Conservation (phyloP, 2,888 invertebrate genomes). For the Drosophila atripex region DNA sequence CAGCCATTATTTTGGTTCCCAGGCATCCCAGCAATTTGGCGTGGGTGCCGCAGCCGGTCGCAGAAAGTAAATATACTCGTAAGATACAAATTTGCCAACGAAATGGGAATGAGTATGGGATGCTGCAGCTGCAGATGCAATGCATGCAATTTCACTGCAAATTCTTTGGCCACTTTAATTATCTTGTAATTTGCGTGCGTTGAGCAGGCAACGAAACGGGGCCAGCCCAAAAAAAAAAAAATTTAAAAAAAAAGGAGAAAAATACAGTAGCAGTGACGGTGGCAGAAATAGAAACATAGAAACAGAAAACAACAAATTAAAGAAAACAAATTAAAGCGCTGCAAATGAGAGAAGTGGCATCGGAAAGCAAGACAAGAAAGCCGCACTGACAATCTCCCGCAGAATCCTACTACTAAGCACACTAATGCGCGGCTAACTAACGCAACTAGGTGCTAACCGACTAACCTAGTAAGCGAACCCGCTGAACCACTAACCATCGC, state of each 20-base stretch:
- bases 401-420: constrained; percentile 30
- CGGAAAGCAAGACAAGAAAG: constrained; percentile 58
- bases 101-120: constrained; percentile 11
- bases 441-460: constrained; percentile 75
- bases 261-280: not conserved
- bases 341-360: constrained; percentile 56
- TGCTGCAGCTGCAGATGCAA: constrained; percentile 26
- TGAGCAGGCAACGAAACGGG: constrained; percentile 49
- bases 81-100: constrained; percentile 33
- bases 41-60: constrained; percentile 51
- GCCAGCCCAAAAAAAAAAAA: constrained; percentile 56
- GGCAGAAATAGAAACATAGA: constrained; percentile 13
- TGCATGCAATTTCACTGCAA: constrained; percentile 57
- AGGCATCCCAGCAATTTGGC: constrained; percentile 40
- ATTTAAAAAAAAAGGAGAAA: constrained; percentile 33
- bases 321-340: constrained; percentile 49
- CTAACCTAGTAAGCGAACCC: constrained; percentile 79
- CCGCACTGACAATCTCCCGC: constrained; percentile 62
- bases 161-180: constrained; percentile 65
- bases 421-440: constrained; percentile 14
- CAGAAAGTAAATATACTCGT: constrained; percentile 50
- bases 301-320: constrained; percentile 32
- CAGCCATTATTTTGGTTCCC: constrained; percentile 51
- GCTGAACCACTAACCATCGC: constrained; percentile 60
- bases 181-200: constrained; percentile 72